These are phyloP conservation scores for Amphipyra tragopoginis DNA, from an alignment of 2,888 invertebrate genomes.

Conservation along the genomic window DNA sequence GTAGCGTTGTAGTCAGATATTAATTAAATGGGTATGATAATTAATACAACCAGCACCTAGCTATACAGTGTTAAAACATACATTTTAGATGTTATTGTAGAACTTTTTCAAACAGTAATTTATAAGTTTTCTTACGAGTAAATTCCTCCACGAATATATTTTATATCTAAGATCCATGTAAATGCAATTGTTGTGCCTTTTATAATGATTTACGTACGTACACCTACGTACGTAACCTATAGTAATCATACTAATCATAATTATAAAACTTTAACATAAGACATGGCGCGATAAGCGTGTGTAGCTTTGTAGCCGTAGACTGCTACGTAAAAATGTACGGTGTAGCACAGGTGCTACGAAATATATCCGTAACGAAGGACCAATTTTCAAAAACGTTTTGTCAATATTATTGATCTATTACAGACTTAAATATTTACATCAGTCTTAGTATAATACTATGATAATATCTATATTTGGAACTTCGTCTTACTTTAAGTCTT, in stretches of 20 bases:
- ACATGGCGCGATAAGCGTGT: background rate
- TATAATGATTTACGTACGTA: too few relatives aligned
- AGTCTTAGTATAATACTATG: background rate
- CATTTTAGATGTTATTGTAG: too few relatives aligned
- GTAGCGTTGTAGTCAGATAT: slow-evolving; percentile 17
- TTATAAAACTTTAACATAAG: too few relatives aligned
- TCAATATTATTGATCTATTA: background rate
- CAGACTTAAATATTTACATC: background rate
- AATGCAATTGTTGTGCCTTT: too few relatives aligned
- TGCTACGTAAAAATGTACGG: slow-evolving; percentile 31
- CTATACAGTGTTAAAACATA: too few relatives aligned
- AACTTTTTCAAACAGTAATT: too few relatives aligned
- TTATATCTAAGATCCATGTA: too few relatives aligned
- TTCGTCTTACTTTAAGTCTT: slow-evolving; percentile 2
- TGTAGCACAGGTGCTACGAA: slow-evolving; percentile 61
- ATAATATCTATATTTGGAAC: background rate
- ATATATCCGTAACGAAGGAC: slow-evolving; percentile 10
- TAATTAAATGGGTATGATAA: slow-evolving; percentile 46
- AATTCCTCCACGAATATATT: too few relatives aligned
- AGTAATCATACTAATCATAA: too few relatives aligned
- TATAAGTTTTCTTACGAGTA: too few relatives aligned
- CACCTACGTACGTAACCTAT: too few relatives aligned
- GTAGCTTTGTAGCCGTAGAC: slow-evolving; percentile 17
- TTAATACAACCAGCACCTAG: slow-evolving; percentile 9
- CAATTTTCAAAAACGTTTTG: background rate